phyloP scores from a whole-genome alignment of 1,140 invertebrate genomes.

The Meloidogyne exigua region DNA sequence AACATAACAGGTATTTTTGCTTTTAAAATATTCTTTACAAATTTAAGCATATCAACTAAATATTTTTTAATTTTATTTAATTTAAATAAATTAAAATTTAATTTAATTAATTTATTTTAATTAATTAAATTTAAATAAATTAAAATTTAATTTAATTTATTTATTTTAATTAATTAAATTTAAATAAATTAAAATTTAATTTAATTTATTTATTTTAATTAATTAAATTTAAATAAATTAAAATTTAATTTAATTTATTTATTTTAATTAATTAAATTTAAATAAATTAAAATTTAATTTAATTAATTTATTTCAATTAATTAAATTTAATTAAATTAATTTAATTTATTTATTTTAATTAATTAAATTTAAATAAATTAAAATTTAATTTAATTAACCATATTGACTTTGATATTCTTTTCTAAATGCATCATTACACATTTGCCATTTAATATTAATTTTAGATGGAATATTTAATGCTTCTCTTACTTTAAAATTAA shows the following conservation, averaged over 20 bases:
- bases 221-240: too few species aligned
- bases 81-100: too few species aligned
- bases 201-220: too few species aligned
- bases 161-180: neutral
- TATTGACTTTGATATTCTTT: conserved; percentile 56
- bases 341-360: too few species aligned
- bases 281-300: too few species aligned
- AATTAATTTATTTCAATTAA: too few species aligned
- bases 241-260: neutral
- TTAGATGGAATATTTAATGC: conserved; percentile 9
- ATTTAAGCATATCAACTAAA: conserved; percentile 1
- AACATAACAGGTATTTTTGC: conserved; percentile 64
- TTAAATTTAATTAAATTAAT: too few species aligned
- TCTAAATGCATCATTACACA: conserved; percentile 26
- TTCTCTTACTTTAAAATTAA: conserved; percentile 8
- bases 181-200: too few species aligned
- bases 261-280: neutral
- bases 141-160: too few species aligned
- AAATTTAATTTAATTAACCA: conserved; percentile 15
- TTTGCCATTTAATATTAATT: neutral
- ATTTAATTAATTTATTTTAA: neutral
- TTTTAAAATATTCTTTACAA: conserved; percentile 48
- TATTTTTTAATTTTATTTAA: neutral
- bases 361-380: neutral
- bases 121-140: neutral